phyloP scores from a whole-genome alignment of 2,888 invertebrate species.

The Zaprionus obscuricornis region DNA sequence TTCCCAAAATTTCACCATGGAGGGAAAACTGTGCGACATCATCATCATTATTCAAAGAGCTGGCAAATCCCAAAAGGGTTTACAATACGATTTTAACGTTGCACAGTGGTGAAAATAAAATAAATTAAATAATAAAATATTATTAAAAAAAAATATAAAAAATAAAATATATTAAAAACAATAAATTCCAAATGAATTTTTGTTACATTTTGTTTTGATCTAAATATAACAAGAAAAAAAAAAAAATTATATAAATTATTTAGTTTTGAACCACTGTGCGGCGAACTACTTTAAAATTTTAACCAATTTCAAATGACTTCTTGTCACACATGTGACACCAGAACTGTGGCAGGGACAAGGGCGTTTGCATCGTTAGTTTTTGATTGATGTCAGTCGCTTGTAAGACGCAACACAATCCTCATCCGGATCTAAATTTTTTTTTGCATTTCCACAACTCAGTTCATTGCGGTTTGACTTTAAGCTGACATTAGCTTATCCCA shows the following conservation, averaged over 20 bases:
- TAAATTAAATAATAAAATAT: too few species aligned
- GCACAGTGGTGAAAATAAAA: too few species aligned
- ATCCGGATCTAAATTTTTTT: conserved; percentile 43
- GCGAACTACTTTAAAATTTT: conserved; percentile 76
- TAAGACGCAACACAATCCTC: conserved; percentile 63
- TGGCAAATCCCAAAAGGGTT: conserved; percentile 71
- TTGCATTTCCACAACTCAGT: conserved; percentile 34
- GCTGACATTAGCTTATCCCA: conserved; percentile 35
- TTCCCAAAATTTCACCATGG: conserved; percentile 36
- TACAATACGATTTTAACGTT: too few species aligned
- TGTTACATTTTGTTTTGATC: too few species aligned
- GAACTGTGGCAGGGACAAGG: background rate
- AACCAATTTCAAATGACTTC: conserved; percentile 76
- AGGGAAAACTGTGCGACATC: conserved; percentile 46
- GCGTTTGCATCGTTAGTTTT: conserved; percentile 70
- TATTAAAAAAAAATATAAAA: too few species aligned
- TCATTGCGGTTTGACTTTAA: conserved; percentile 78
- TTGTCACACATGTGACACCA: conserved; percentile 58
- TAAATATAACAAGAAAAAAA: too few species aligned
- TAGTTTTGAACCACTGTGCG: too few species aligned
- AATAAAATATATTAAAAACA: too few species aligned
- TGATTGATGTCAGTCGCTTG: conserved; percentile 81
- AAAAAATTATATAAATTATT: too few species aligned
- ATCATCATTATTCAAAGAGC: conserved; percentile 75
- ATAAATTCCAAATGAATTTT: too few species aligned